A percentile compares a stretch with the other conserved stretches of the same genome.
These are phyloP conservation scores for Clarias magur DNA, from an alignment of 2,113 vertebrate genomes.

Conservation along the genomic window DNA sequence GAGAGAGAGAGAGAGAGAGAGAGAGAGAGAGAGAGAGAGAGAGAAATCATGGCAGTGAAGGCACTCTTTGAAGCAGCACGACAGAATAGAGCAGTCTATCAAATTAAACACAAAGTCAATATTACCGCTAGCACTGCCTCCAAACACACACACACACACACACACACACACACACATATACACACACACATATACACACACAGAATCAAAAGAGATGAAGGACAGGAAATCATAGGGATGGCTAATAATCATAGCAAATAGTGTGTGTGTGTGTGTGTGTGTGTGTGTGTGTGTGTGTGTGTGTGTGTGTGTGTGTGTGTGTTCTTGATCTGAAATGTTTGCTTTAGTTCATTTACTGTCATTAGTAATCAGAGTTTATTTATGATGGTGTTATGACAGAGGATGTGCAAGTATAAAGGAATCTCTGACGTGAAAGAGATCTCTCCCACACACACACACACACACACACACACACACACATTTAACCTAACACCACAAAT, in stretches of 20 bases:
- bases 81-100: constrained; percentile 43
- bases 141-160: constrained; percentile 29
- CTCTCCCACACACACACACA: not conserved
- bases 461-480: constrained; percentile 31
- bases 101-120: constrained; percentile 54
- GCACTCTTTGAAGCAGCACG: constrained; percentile 41
- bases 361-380: not conserved
- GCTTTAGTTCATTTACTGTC: not conserved
- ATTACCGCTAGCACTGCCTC: constrained; percentile 50
- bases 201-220: constrained; percentile 12
- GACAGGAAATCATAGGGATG: not conserved
- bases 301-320: not conserved
- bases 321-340: not conserved
- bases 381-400: not conserved
- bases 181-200: constrained; percentile 21
- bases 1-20: not conserved
- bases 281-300: constrained; percentile 18
- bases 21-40: not conserved
- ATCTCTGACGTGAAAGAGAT: not conserved
- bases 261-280: constrained; percentile 10
- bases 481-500: not conserved
- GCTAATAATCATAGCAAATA: not conserved
- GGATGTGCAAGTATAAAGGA: not conserved
- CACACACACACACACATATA: constrained; percentile 13
- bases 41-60: constrained; percentile 6